These are phyloP conservation scores for Dioctria rufipes DNA, from an alignment of 2,888 invertebrate genomes.

Conservation along the genomic window DNA sequence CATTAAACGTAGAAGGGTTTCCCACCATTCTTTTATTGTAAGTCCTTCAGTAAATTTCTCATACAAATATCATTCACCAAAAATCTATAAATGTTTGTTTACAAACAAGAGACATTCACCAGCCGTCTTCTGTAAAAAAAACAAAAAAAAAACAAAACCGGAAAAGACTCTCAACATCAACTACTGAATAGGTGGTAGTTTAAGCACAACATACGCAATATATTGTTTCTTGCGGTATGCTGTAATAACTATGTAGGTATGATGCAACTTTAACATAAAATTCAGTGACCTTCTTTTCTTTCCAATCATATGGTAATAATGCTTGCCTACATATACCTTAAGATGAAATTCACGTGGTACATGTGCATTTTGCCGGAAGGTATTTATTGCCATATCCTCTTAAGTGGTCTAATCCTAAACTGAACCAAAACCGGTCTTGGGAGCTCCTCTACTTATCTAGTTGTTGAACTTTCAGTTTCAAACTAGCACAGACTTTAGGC, in stretches of 20 bases:
- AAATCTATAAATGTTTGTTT: conserved; percentile 27
- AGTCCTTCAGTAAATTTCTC: neutral
- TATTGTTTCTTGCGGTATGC: conserved; percentile 28
- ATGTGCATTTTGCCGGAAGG: conserved; percentile 39
- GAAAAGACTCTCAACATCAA: conserved; percentile 30
- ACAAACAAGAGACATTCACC: conserved; percentile 29
- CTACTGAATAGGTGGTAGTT: neutral
- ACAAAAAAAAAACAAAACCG: neutral
- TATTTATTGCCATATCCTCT: conserved; percentile 9
- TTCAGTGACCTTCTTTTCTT: conserved; percentile 39
- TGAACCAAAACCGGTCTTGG: conserved; percentile 1
- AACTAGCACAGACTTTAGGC: conserved; percentile 5
- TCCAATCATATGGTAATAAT: conserved; percentile 21
- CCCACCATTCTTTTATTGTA: too few relatives aligned
- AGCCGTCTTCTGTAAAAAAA: neutral
- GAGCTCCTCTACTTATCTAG: neutral
- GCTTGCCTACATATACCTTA: neutral
- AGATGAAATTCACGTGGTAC: conserved; percentile 27
- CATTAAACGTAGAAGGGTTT: too few relatives aligned
- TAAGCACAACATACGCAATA: neutral
- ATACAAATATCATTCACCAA: neutral
- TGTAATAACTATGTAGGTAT: conserved; percentile 13
- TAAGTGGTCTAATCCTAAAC: conserved; percentile 10
- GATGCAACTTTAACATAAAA: conserved; percentile 42
- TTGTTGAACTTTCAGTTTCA: conserved; percentile 34